Evolutionary conservation across 1,140 invertebrate genomes (phyloP).

Genomic region (Drosophila eugracilis): DNA sequence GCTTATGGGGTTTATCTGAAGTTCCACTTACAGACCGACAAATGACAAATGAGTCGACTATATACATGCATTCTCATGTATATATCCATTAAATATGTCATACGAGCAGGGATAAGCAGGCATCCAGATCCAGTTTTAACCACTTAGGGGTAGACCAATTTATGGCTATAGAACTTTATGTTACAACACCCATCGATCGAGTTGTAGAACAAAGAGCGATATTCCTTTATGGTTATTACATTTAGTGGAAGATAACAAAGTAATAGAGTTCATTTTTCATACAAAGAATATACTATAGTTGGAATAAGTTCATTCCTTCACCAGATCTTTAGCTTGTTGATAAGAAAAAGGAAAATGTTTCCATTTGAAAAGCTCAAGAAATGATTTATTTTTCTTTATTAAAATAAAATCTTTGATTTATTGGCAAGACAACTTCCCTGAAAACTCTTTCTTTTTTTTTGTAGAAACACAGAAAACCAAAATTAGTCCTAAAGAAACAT

Average conservation of each 20-base stretch:
- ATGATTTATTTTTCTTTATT: neutral
- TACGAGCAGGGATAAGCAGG: conserved; percentile 7
- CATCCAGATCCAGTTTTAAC: conserved; percentile 14
- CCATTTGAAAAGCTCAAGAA: neutral
- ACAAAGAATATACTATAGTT: too few species aligned
- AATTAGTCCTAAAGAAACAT: neutral
- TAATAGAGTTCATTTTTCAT: too few species aligned
- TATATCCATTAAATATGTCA: conserved; percentile 29
- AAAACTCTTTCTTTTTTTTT: neutral
- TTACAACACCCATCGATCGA: too few species aligned
- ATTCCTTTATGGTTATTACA: conserved; percentile 1
- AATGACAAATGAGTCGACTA: conserved; percentile 7
- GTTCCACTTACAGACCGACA: conserved; percentile 27
- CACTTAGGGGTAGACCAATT: conserved; percentile 23
- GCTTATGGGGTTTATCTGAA: conserved; percentile 33
- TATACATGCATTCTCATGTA: neutral
- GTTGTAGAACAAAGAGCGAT: conserved; percentile 12
- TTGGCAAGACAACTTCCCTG: neutral
- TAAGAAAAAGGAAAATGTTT: too few species aligned
- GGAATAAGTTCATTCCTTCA: too few species aligned
- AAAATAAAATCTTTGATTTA: neutral
- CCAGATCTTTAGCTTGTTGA: neutral
- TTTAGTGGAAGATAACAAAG: conserved; percentile 3
- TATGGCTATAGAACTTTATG: conserved; percentile 15
- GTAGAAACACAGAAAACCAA: neutral